phyloP scores from a whole-genome alignment of 2,113 vertebrate species.

The Procapra przewalskii region DNA sequence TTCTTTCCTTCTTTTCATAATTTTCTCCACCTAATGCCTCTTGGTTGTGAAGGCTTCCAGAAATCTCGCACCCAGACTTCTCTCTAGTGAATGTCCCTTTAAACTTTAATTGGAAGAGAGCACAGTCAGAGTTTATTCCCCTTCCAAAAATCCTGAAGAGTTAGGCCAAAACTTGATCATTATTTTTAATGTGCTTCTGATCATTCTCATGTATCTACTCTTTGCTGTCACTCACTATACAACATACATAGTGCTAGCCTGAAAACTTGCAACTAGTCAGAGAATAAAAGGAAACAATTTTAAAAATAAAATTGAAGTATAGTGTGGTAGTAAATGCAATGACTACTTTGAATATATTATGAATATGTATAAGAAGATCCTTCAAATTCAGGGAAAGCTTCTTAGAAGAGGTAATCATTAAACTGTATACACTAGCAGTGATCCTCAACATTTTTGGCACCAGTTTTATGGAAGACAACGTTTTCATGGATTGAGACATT shows the following conservation, averaged over 20 bases:
- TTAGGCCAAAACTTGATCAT: neutral
- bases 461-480: neutral
- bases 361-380: rapidly evolving
- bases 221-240: neutral
- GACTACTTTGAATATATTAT: neutral
- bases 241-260: neutral
- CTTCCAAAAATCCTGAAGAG: neutral
- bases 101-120: neutral
- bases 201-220: neutral
- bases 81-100: neutral
- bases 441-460: neutral
- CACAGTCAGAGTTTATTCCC: neutral
- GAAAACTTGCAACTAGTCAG: neutral
- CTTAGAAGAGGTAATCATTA: neutral
- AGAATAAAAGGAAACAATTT: neutral
- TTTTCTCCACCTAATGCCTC: neutral
- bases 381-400: neutral
- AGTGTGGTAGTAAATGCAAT: neutral
- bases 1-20: neutral
- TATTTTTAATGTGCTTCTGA: neutral
- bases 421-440: neutral
- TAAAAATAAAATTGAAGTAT: neutral
- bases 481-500: neutral
- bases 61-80: neutral
- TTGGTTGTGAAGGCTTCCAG: neutral